Evolutionary conservation across 2,797 vertebrate species (phyloP).

Genomic region (Hippopotamyrus pictus): DNA sequence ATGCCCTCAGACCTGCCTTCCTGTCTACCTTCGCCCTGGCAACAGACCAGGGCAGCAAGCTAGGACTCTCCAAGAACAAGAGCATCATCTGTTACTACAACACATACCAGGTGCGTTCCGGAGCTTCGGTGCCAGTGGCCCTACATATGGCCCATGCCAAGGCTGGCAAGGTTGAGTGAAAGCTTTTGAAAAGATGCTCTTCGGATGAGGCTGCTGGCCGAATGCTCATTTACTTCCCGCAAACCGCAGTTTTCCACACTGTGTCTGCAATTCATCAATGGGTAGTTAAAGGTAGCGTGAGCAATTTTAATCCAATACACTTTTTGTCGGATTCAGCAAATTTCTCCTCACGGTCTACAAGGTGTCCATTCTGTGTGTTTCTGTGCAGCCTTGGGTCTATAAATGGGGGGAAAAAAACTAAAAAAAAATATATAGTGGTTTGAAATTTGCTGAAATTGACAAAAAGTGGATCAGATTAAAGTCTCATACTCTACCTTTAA

Average conservation of each 20-base stretch:
- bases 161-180: background rate
- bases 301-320: background rate
- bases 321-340: background rate
- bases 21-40: slow-evolving; percentile 91
- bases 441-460: background rate
- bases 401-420: background rate
- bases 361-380: background rate
- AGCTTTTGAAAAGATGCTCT: background rate
- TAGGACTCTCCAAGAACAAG: slow-evolving; percentile 96
- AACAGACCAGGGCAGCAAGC: slow-evolving; percentile 95
- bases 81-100: slow-evolving; percentile 98
- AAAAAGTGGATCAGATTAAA: background rate
- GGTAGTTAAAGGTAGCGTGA: background rate
- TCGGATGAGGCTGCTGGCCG: background rate
- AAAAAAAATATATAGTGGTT: background rate
- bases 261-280: background rate
- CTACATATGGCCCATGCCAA: background rate
- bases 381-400: background rate
- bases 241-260: background rate
- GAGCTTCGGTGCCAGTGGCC: background rate
- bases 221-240: background rate
- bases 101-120: slow-evolving; percentile 69
- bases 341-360: background rate
- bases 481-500: background rate
- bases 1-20: slow-evolving; percentile 84